Evolutionary conservation across 2,797 vertebrate species (phyloP).

Genomic region (Acridotheres tristis): DNA sequence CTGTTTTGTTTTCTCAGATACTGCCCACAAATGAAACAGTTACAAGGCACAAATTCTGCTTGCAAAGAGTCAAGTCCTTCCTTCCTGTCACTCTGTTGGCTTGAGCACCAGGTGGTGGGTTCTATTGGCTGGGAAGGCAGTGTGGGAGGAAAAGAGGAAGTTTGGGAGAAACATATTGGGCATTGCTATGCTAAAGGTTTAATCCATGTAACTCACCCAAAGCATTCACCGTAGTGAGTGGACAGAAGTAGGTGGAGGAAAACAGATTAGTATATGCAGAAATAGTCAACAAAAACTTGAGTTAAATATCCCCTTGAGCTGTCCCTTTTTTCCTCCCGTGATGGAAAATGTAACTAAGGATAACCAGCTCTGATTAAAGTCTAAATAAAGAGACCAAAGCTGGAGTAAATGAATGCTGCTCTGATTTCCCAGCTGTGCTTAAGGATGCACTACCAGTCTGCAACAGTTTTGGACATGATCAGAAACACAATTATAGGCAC

Average conservation of each 20-base stretch:
- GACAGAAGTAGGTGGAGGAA: background rate
- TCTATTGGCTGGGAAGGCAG: background rate
- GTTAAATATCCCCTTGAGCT: background rate
- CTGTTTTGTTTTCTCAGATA: background rate
- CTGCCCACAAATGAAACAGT: background rate
- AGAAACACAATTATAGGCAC: background rate
- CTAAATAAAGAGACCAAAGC: background rate
- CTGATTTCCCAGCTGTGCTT: background rate
- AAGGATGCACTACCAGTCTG: background rate
- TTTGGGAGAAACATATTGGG: background rate
- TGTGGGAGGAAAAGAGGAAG: background rate
- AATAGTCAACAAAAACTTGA: background rate
- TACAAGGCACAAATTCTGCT: background rate
- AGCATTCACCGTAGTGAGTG: background rate
- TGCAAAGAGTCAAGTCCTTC: background rate
- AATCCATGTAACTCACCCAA: background rate
- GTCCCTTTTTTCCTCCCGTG: background rate
- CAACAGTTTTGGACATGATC: background rate
- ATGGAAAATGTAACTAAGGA: background rate
- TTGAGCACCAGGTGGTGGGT: background rate
- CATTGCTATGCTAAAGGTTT: background rate
- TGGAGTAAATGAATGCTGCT: background rate
- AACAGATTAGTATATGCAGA: background rate
- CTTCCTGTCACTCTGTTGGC: background rate
- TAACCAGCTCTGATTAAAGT: background rate